phyloP scores from a whole-genome alignment of 2,888 invertebrate species.

The Caradrina kadenii region DNA sequence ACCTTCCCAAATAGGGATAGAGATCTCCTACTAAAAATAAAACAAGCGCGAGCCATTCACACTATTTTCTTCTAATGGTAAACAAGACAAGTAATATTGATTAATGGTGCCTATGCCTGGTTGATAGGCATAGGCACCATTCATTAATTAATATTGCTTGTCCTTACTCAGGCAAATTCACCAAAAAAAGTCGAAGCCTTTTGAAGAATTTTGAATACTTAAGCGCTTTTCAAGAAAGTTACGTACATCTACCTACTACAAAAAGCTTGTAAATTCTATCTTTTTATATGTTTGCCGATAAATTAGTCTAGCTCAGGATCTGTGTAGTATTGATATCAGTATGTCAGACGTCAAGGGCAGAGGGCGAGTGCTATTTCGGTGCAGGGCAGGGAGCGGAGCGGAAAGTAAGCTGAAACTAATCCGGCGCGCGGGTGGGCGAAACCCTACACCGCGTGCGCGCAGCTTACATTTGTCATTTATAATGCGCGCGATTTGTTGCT shows the following conservation, averaged over 20 bases:
- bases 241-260: too few relatives aligned
- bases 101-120: too few relatives aligned
- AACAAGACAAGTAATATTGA: background rate
- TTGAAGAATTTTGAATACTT: background rate
- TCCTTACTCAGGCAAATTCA: background rate
- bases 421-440: slow-evolving; percentile 88
- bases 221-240: background rate
- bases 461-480: slow-evolving; percentile 90
- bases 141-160: slow-evolving; percentile 4
- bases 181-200: background rate
- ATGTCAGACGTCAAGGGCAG: slow-evolving; percentile 81
- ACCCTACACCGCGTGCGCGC: slow-evolving; percentile 86
- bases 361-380: slow-evolving; percentile 79
- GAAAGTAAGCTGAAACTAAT: slow-evolving; percentile 89
- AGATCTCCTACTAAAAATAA: slow-evolving; percentile 30
- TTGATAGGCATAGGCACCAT: background rate
- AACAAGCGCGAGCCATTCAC: slow-evolving; percentile 25
- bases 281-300: slow-evolving; percentile 27
- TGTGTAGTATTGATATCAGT: slow-evolving; percentile 79
- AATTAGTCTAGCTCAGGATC: slow-evolving; percentile 35
- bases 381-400: slow-evolving; percentile 75
- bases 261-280: background rate
- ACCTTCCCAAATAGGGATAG: slow-evolving; percentile 21
- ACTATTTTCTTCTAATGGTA: slow-evolving; percentile 24
- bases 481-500: slow-evolving; percentile 90